phyloP scores from a whole-genome alignment of 2,797 vertebrate species.

The Chrosomus eos region DNA sequence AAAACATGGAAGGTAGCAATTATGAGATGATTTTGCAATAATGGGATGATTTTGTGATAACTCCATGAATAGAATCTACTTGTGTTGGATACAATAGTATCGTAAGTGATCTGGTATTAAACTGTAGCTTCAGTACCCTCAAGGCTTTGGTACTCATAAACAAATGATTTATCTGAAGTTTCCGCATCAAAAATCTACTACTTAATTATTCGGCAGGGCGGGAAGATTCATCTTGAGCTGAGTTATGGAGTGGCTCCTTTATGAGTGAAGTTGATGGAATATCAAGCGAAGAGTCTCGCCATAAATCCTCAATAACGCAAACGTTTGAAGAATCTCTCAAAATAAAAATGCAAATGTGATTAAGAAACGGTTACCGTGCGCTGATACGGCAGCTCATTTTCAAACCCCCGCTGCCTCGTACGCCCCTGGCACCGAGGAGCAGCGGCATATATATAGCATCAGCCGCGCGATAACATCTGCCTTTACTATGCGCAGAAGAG shows the following conservation, averaged over 20 bases:
- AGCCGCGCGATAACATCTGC: constrained; percentile 42
- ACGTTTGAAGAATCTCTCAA: constrained; percentile 84
- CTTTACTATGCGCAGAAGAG: constrained; percentile 43
- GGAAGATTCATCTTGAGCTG: constrained; percentile 79
- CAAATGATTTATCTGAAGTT: constrained; percentile 86
- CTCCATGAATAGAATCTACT: constrained; percentile 24
- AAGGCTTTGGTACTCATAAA: constrained; percentile 81
- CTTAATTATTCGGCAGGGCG: constrained; percentile 83
- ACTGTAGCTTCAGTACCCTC: constrained; percentile 64
- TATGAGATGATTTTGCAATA: constrained; percentile 14
- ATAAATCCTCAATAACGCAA: constrained; percentile 88
- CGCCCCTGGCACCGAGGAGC: constrained; percentile 35
- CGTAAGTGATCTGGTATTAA: constrained; percentile 14
- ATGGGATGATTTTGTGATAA: constrained; percentile 27
- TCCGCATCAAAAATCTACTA: constrained; percentile 82
- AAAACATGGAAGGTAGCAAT: not conserved
- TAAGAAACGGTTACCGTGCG: constrained; percentile 83
- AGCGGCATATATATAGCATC: constrained; percentile 53
- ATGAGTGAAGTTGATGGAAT: constrained; percentile 86
- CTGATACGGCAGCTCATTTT: constrained; percentile 83
- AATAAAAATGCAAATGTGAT: constrained; percentile 87
- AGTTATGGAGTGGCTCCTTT: constrained; percentile 85
- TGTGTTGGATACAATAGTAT: constrained; percentile 14
- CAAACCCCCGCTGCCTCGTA: constrained; percentile 35
- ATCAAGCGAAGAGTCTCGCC: constrained; percentile 78